phyloP scores from a whole-genome alignment of 2,113 vertebrate genomes.

The Galemys pyrenaicus region DNA sequence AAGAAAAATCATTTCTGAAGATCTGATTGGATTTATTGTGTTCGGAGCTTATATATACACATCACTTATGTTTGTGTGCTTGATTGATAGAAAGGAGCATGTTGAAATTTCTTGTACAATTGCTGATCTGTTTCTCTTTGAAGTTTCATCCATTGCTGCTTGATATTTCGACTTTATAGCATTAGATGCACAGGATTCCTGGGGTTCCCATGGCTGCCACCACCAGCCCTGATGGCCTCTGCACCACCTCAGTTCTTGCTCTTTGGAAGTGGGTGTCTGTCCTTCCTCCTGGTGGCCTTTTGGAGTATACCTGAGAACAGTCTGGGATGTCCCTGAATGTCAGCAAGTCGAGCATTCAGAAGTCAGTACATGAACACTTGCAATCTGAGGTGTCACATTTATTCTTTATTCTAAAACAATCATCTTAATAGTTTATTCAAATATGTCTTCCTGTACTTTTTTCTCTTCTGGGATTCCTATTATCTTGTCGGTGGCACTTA shows the following conservation, averaged over 20 bases:
- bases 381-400: not conserved
- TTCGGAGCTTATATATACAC: not conserved
- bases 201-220: accelerated
- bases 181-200: not conserved
- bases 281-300: not conserved
- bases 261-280: not conserved
- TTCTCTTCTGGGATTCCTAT: not conserved
- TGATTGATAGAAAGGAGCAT: not conserved
- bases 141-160: not conserved
- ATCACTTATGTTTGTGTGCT: not conserved
- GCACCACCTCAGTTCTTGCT: not conserved
- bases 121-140: not conserved
- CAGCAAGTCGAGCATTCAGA: not conserved
- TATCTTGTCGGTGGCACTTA: not conserved
- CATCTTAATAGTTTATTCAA: not conserved
- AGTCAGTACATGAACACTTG: not conserved
- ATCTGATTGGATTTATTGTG: not conserved
- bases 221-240: too few species aligned
- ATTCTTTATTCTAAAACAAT: not conserved
- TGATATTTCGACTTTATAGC: not conserved
- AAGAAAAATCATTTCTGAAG: not conserved
- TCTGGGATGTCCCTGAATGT: not conserved
- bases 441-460: not conserved
- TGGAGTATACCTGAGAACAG: not conserved
- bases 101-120: not conserved